Conservation (phyloP, 1,140 invertebrate genomes). For the Pseudomyrmex concolor region DNA sequence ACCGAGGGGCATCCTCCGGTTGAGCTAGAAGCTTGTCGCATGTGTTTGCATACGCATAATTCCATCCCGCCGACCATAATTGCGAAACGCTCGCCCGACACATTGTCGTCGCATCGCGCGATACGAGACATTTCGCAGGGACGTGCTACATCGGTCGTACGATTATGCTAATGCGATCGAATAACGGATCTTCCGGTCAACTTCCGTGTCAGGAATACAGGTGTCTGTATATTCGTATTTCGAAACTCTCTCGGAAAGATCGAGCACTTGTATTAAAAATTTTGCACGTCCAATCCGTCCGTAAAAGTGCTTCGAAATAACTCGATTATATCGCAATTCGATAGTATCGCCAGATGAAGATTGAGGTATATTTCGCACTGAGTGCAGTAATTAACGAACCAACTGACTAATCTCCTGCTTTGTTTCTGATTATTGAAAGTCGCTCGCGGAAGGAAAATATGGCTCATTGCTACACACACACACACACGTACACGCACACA, state of each 20-base stretch:
- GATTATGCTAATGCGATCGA: constrained; percentile 70
- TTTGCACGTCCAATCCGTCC: not conserved
- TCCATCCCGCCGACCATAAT: constrained; percentile 52
- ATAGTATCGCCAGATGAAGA: constrained; percentile 21
- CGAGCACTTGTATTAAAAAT: not conserved
- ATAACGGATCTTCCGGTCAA: constrained; percentile 54
- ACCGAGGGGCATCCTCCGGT: constrained; percentile 25
- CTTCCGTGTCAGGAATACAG: constrained; percentile 53
- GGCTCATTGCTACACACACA: constrained; percentile 41
- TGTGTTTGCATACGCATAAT: constrained; percentile 63
- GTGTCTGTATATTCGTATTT: constrained; percentile 28
- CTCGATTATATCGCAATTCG: not conserved
- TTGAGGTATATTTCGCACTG: constrained; percentile 60
- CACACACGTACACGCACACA: too few species aligned
- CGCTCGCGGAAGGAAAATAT: constrained; percentile 69
- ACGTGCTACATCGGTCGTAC: constrained; percentile 63
- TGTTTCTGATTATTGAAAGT: constrained; percentile 73
- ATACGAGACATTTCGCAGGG: constrained; percentile 63
- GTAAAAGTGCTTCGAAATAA: not conserved
- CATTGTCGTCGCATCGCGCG: constrained; percentile 60
- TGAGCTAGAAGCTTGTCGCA: constrained; percentile 24
- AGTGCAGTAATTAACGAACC: constrained; percentile 66
- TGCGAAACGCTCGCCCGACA: constrained; percentile 30
- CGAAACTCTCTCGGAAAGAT: not conserved
- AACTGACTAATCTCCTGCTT: constrained; percentile 15